phyloP scores from a whole-genome alignment of 1,140 invertebrate species.

The Aphaenogaster ashmeadi region DNA sequence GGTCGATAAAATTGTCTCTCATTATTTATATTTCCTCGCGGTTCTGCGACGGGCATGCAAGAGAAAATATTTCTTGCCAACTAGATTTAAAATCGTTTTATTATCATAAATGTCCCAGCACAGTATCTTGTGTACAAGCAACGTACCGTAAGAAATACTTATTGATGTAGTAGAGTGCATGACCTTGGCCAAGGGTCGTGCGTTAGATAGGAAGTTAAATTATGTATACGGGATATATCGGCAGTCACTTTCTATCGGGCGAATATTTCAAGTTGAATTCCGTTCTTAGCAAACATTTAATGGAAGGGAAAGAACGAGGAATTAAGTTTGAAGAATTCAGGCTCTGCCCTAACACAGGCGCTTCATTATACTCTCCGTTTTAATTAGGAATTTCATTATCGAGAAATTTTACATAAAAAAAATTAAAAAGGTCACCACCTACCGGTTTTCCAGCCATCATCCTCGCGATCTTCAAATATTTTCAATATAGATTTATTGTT shows the following conservation, averaged over 20 bases:
- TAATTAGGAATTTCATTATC: conserved; percentile 47
- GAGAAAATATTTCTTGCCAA: conserved; percentile 34
- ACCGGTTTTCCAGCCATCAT: background rate
- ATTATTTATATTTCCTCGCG: conserved; percentile 16
- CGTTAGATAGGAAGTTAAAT: conserved; percentile 35
- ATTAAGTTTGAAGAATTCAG: conserved; percentile 34
- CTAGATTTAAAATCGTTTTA: conserved; percentile 36
- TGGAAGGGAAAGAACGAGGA: background rate
- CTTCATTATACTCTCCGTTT: conserved; percentile 25
- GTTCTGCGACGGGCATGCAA: background rate
- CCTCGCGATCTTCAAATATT: background rate
- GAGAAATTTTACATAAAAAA: conserved; percentile 33
- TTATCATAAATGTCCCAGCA: conserved; percentile 45
- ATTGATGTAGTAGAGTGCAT: background rate
- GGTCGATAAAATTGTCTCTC: conserved; percentile 31
- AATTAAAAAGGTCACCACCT: background rate
- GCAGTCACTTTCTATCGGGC: conserved; percentile 16
- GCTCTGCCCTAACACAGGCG: background rate
- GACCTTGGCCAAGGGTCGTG: conserved; percentile 13
- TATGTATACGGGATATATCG: conserved; percentile 23
- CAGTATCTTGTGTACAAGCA: background rate
- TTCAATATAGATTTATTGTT: background rate
- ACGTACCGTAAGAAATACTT: conserved; percentile 22
- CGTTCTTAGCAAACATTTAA: conserved; percentile 28
- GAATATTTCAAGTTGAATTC: background rate